A percentile compares a stretch with the other conserved stretches of the same genome.
Conservation (phyloP, 2,797 vertebrate genomes). For the Sebastes steindachneri region DNA sequence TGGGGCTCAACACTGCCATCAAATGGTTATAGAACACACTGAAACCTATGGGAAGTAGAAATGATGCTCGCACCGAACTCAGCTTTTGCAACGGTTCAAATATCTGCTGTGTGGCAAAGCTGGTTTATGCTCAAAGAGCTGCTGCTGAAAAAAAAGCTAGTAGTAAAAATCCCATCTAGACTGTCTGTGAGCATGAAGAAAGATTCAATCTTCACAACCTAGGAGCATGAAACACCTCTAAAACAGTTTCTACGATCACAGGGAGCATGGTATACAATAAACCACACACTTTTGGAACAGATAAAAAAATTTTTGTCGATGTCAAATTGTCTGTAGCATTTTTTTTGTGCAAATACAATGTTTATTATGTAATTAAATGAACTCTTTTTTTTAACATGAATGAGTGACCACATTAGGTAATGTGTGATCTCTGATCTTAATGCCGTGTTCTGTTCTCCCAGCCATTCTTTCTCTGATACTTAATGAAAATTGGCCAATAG, state of each 20-base stretch:
- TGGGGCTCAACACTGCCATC: conserved; percentile 79
- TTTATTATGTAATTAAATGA: neutral
- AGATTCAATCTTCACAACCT: neutral
- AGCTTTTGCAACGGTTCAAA: neutral
- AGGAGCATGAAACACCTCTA: neutral
- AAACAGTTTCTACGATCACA: neutral
- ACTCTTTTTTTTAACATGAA: neutral
- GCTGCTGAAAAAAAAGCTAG: neutral
- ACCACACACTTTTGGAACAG: neutral
- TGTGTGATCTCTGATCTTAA: neutral
- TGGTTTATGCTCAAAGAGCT: neutral
- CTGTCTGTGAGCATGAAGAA: neutral
- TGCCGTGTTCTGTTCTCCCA: neutral
- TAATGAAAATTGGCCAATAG: neutral
- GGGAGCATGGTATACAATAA: neutral
- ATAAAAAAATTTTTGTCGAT: neutral
- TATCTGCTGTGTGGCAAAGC: neutral
- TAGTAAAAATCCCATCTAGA: neutral
- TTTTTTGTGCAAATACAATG: neutral
- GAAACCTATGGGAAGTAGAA: conserved; percentile 2
- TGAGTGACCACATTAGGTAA: neutral
- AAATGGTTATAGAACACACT: conserved; percentile 50
- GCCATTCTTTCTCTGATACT: neutral
- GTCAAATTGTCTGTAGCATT: neutral
- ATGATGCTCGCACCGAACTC: neutral